Evolutionary conservation across 2,797 vertebrate species (phyloP).

Genomic region (Schizopygopsis pylzovi): DNA sequence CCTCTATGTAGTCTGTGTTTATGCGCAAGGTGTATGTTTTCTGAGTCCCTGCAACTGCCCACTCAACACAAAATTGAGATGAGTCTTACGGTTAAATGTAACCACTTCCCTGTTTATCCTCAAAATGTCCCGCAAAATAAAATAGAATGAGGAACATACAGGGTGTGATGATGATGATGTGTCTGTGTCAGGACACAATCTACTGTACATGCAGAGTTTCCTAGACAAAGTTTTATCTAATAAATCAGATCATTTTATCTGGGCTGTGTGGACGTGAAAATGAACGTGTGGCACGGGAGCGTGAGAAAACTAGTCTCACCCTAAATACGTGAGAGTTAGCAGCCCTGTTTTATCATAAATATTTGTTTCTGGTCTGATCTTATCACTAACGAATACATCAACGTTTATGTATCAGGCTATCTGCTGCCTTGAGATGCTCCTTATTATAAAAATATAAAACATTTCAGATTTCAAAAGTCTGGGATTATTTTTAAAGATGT

Average conservation of each 20-base stretch:
- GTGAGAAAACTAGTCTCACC: neutral
- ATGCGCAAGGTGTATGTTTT: constrained; percentile 36
- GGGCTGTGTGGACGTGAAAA: neutral
- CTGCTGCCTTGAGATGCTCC: neutral
- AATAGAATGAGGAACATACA: constrained; percentile 12
- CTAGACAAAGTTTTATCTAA: neutral
- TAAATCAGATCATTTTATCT: neutral
- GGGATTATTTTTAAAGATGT: neutral
- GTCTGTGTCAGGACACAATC: neutral
- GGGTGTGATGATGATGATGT: neutral
- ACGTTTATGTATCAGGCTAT: neutral
- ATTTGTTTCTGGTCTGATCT: neutral
- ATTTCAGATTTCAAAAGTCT: neutral
- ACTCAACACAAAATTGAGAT: constrained; percentile 41
- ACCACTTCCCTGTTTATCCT: constrained; percentile 38
- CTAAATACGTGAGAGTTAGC: neutral
- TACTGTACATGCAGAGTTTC: neutral
- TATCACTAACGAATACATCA: neutral
- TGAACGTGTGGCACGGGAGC: neutral
- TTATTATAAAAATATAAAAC: neutral
- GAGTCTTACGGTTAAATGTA: constrained; percentile 38
- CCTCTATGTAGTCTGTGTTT: constrained; percentile 39
- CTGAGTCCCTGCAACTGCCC: constrained; percentile 30
- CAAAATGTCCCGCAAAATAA: neutral
- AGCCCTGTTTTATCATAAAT: neutral